Evolutionary conservation across 2,113 vertebrate genomes (phyloP).

Genomic region (Menidia beryllina): DNA sequence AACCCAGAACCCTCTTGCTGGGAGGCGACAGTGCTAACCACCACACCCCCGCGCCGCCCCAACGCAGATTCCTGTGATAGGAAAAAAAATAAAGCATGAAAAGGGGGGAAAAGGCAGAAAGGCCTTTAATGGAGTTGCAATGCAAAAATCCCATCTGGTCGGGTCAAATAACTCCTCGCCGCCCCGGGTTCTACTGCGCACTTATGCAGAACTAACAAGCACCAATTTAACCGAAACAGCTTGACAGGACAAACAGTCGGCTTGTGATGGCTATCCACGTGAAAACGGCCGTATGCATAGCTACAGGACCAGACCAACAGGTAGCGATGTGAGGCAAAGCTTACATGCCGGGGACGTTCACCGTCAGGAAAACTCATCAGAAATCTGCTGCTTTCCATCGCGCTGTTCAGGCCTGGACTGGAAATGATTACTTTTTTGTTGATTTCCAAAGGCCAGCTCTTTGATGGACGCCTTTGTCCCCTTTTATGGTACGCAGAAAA

Average conservation of each 20-base stretch:
- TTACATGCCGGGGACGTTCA: conserved; percentile 19
- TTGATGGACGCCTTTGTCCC: conserved; percentile 3
- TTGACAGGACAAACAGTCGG: neutral
- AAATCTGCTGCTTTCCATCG: conserved; percentile 15
- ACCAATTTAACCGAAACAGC: neutral
- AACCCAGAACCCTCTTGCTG: too few species aligned
- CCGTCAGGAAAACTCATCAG: conserved; percentile 12
- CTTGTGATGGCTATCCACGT: neutral
- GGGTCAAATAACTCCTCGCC: neutral
- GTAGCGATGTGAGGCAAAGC: conserved; percentile 19
- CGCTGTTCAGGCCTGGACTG: neutral
- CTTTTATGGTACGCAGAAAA: neutral
- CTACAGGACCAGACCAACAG: conserved; percentile 15
- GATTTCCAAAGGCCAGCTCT: neutral
- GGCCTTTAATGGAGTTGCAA: neutral
- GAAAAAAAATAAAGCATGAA: too few species aligned
- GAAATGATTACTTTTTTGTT: conserved; percentile 10
- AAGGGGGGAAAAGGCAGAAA: conserved; percentile 7
- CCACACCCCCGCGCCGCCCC: too few species aligned
- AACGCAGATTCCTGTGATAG: conserved; percentile 19
- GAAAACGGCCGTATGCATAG: neutral
- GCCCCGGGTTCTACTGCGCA: neutral
- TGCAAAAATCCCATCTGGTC: neutral
- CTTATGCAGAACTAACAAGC: neutral
- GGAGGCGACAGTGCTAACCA: too few species aligned